Evolutionary conservation across 2,888 invertebrate genomes (phyloP), one percentile per base, ranked within the genome.

Genomic region (Caenorhabditis imperialis): DNA sequence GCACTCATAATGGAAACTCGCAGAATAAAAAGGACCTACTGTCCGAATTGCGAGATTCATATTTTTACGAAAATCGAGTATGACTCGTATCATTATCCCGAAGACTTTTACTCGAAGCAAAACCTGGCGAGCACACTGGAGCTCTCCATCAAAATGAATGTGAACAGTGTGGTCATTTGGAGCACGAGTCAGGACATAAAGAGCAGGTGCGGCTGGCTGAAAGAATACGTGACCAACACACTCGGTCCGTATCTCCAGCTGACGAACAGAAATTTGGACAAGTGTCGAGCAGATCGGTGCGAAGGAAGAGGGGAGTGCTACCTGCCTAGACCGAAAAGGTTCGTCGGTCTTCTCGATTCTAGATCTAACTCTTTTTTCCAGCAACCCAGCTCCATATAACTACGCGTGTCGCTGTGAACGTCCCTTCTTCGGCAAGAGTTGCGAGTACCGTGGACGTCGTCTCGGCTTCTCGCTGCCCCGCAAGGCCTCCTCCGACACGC

Each of bases 1-100:
- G 76, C 79, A 12, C 47, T 73, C 8, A 61, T 78, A 10, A 38
- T 35, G 7, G 78, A 77, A 63, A 50, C 74, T 16, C 50, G 53
- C 25, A 42, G 79, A 45, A 77, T 77, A 42, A 65, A 55, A 40
- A 23, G 25, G 10, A 50, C 40, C 7, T 61, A 60, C 53, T 61
- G 67, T 16, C 76, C 71, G 16, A 35, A 27, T 20, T 60, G 55
- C 16, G 71, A 74, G 25, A 78, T 82, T 30, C 77, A 81, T 16
- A 53, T 78, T 18, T 84, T 81, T 57, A 82, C 81, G 20, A 85
- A 85, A 51, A 78, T 85, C 53, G 85, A 85, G 67, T 85, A 85
- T 58, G 75, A 82, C 37, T 67, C 83, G 10, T 83, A 84, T 45
- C 50, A 73, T 30, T 51, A 54, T 5, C 70, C 57, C 8, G 51